Evolutionary conservation across 2,113 vertebrate species (phyloP), one percentile per base, ranked within the genome.

Genomic region (Nothoprocta pentlandii): DNA sequence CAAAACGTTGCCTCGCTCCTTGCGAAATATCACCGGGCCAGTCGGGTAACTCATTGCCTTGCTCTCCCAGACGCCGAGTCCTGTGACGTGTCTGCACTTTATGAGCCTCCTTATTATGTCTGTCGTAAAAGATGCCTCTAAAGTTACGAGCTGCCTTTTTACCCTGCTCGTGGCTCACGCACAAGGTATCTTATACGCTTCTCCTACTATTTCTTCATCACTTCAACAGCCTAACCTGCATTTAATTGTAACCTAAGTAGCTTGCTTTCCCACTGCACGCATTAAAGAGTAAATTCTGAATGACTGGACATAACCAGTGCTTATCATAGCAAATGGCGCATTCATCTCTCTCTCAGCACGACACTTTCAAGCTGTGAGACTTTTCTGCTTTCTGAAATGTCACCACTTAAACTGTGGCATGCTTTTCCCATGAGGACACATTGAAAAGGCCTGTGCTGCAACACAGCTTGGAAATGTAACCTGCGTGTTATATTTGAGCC

Each of bases 181-280:
- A 9, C 32, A 70, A 74, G 51, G 34, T 39, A 80, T 87, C 49
- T 91, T 89, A 78, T 56, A 47, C 54, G 51, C 59, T 89, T 94
- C 68, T 78, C 21, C 61, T 78, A 14, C 68, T 77, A 34, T 94
- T 94, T 89, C 78, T 93, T 95, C 76, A 92, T 80, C 41, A 68
- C n/a, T 81, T 69, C 32, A 66, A 12, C 34, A 81, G 58, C 30
- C 53, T 62, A 86, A 80, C 47, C 32, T 94, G 77, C 67, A 76
- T 94, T 97, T 97, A 93, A 95, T 97, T 97, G 92, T 85, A 73
- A n/a, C 32, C 30, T 93, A 79, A 95, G 80, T 92, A 69, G 62
- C 76, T 78, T 58, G 41, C 58, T 93, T 87, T 85, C 83, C 67
- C 66, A 44, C 69, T 64, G 76, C 68, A 88, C 0, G 0, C 82